Evolutionary conservation across 2,797 vertebrate species (phyloP).

Genomic region (Brotula barbata): DNA sequence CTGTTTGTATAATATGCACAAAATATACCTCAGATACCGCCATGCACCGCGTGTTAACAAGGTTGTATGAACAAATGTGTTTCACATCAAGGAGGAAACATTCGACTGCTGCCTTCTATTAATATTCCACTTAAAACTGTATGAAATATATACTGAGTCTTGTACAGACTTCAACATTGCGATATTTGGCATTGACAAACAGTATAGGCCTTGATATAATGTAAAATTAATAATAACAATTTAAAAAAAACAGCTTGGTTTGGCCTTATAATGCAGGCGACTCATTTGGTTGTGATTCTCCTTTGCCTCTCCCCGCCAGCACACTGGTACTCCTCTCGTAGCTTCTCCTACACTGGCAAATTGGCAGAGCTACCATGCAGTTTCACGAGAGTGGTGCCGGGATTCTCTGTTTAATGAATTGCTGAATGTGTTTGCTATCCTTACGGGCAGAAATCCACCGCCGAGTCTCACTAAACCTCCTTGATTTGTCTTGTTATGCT

Average conservation of each 20-base stretch:
- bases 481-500: constrained; percentile 76
- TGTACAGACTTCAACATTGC: not conserved
- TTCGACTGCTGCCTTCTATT: not conserved
- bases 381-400: constrained; percentile 66
- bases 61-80: constrained; percentile 41
- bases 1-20: constrained; percentile 68
- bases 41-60: constrained; percentile 56
- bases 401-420: constrained; percentile 77
- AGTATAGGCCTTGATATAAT: constrained; percentile 20
- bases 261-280: constrained; percentile 61
- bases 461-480: constrained; percentile 61
- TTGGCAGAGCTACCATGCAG: constrained; percentile 68
- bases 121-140: constrained; percentile 4
- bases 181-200: constrained; percentile 43
- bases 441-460: constrained; percentile 72
- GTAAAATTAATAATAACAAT: too few species aligned
- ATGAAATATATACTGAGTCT: not conserved
- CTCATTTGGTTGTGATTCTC: constrained; percentile 61
- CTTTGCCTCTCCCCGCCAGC: constrained; percentile 32
- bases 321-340: constrained; percentile 46
- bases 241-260: constrained; percentile 57
- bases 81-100: constrained; percentile 33
- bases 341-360: constrained; percentile 62
- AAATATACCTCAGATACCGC: constrained; percentile 55
- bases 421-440: constrained; percentile 73